Base-by-base conservation (phyloP, 2,888 invertebrate genomes). In the Amitus sp. region DNA sequence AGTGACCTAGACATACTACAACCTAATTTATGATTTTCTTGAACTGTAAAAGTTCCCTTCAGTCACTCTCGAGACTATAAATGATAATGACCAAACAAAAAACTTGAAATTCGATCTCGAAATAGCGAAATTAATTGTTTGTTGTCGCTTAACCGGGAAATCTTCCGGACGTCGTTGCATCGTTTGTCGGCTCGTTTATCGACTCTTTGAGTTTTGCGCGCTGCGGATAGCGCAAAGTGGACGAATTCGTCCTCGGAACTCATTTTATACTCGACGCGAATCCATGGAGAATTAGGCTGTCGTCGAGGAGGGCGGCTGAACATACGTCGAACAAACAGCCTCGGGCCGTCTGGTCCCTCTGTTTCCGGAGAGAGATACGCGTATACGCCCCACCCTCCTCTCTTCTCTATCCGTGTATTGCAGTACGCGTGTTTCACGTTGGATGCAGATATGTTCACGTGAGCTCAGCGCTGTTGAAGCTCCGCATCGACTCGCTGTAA, bases 321-420 rank as follows among this genome's bases (percentile, higher is more conserved):
- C 55, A 65, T 51, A 61, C 58, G 52, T 47, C 58, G 52, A 65
- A 54, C 54, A 62, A 62, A 65, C 53, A 59, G 56, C 59, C 64
- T 56, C 47, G 56, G 55, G 64, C n/a, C 59, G 59, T 42, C 45
- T 15, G 49, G 42, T 60, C 47, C 56, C 64, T 55, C 50, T 42
- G 50, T 53, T 46, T 46, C 48, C 55, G 53, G 56, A 54, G 37
- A 37, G 37, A 37, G 12, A 9, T n/a, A 33, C n/a, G 7, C 37
- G 37, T 15, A 37, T 15, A 52, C 55, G 48, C 52, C 55, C 37
- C 46, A 54, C 55, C 59, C 58, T 62, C 58, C 37, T 51, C 47
- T 40, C 12, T 19, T 45, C 39, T 52, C 49, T 46, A 53, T 57
- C 50, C 39, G 42, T 58, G 48, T 55, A 55, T 42, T 42, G 55